A percentile compares a stretch with the other conserved stretches of the same genome.
These are phyloP conservation scores for Griposia aprilina DNA, from an alignment of 2,888 invertebrate genomes.

Conservation along the genomic window DNA sequence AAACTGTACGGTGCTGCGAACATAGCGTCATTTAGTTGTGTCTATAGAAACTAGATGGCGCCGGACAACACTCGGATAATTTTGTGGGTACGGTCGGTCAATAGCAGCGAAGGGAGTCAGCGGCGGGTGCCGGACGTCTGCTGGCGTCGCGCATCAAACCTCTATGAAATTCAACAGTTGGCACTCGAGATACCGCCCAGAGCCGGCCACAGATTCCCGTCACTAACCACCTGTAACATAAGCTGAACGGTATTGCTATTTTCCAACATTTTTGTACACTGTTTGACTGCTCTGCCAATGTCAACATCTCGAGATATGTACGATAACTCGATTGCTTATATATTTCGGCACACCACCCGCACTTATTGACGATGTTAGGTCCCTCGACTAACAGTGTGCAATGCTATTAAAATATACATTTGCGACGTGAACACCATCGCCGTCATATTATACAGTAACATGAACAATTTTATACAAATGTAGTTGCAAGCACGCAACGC, in stretches of 20 bases:
- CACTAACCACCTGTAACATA: constrained; percentile 59
- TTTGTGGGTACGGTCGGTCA: constrained; percentile 60
- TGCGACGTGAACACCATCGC: constrained; percentile 59
- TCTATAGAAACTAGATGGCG: constrained; percentile 66
- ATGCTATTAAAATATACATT: constrained; percentile 58
- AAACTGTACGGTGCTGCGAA: constrained; percentile 61
- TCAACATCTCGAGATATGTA: constrained; percentile 64
- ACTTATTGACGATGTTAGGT: constrained; percentile 53
- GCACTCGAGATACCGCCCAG: constrained; percentile 36
- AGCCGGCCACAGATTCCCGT: constrained; percentile 53
- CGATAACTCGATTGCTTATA: constrained; percentile 55
- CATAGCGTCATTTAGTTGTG: constrained; percentile 63
- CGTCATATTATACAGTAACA: constrained; percentile 61
- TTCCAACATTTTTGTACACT: constrained; percentile 66
- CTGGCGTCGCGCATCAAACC: constrained; percentile 11
- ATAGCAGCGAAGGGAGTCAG: constrained; percentile 53
- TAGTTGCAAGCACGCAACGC: constrained; percentile 59
- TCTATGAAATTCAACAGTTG: constrained; percentile 33
- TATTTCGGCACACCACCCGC: constrained; percentile 65
- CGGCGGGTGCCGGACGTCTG: constrained; percentile 41
- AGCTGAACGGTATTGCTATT: constrained; percentile 61
- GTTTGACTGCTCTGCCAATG: constrained; percentile 62
- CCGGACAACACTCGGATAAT: constrained; percentile 63
- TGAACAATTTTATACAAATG: constrained; percentile 65
- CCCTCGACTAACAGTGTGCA: constrained; percentile 59